Conservation (phyloP, 2,888 invertebrate genomes). For the Pimpla rufipes region DNA sequence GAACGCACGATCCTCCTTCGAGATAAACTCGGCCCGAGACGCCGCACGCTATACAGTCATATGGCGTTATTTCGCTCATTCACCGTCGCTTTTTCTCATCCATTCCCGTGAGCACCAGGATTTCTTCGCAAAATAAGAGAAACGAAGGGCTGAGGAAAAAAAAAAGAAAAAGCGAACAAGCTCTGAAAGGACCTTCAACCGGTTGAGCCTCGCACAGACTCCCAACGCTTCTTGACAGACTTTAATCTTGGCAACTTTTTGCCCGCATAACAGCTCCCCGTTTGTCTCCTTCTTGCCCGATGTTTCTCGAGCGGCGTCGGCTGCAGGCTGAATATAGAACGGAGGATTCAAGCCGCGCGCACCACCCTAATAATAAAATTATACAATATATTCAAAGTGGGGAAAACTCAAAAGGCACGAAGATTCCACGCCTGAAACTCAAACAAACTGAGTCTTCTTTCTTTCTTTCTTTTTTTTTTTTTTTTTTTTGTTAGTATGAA, state of each 20-base stretch:
- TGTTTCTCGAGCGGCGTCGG: not conserved
- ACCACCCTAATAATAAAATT: not conserved
- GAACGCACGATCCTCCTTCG: slow-evolving; percentile 59
- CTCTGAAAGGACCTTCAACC: not conserved
- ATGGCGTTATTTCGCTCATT: slow-evolving; percentile 66
- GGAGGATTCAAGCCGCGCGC: not conserved
- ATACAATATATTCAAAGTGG: not conserved
- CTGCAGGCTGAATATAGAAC: not conserved
- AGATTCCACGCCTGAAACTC: not conserved
- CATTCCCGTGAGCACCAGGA: slow-evolving; percentile 55
- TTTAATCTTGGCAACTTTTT: slow-evolving; percentile 14
- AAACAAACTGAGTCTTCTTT: slow-evolving; percentile 6
- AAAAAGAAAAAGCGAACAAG: no score
- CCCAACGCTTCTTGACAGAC: not conserved
- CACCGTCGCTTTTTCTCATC: slow-evolving; percentile 46
- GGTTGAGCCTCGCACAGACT: not conserved
- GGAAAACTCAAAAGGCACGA: not conserved
- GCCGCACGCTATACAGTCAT: slow-evolving; percentile 57
- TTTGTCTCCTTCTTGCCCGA: not conserved
- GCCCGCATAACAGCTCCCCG: not conserved
- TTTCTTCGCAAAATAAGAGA: slow-evolving; percentile 54
- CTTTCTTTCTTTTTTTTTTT: no score
- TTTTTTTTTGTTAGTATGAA: not conserved
- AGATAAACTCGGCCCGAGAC: slow-evolving; percentile 64
- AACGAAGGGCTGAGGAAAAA: slow-evolving; percentile 3